Evolutionary conservation across 64 coral and sea anemone species (phyloP).

Genomic region (Stichodactyla mertensii): DNA sequence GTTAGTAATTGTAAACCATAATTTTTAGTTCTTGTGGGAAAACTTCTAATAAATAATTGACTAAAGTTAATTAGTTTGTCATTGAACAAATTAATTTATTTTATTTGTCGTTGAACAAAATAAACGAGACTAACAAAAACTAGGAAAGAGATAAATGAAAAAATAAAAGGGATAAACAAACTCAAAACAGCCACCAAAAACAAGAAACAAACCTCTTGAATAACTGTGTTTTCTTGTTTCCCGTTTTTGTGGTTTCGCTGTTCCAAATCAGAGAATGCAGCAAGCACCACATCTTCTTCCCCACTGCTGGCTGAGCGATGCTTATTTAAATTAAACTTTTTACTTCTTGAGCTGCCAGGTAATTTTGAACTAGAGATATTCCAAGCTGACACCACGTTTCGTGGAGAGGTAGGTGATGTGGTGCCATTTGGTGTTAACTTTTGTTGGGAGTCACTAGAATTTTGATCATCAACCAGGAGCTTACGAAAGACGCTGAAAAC

Average conservation of each 20-base stretch:
- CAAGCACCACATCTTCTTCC: background rate
- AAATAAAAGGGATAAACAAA: too few relatives aligned
- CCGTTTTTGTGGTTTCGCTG: background rate
- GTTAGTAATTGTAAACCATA: too few relatives aligned
- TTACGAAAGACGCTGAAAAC: background rate
- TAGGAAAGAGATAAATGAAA: background rate
- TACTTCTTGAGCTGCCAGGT: slow-evolving; percentile 4
- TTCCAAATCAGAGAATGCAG: background rate
- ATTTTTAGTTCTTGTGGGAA: too few relatives aligned
- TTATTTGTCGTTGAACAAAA: too few relatives aligned
- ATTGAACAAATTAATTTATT: too few relatives aligned
- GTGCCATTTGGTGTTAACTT: background rate
- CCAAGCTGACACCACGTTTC: background rate
- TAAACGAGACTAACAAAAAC: background rate
- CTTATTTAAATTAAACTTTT: slow-evolving; percentile 8
- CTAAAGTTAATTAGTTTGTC: too few relatives aligned
- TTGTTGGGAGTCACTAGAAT: background rate
- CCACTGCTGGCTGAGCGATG: background rate
- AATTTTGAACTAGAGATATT: background rate
- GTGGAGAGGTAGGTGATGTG: background rate
- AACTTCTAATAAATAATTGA: too few relatives aligned
- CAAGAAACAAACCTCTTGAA: background rate
- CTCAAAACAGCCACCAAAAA: background rate
- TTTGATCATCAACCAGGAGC: background rate
- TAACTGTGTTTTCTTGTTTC: background rate